A percentile compares a stretch with the other conserved stretches of the same genome.
Evolutionary conservation across 2,888 invertebrate species (phyloP).

Genomic region (Stramonita haemastoma): DNA sequence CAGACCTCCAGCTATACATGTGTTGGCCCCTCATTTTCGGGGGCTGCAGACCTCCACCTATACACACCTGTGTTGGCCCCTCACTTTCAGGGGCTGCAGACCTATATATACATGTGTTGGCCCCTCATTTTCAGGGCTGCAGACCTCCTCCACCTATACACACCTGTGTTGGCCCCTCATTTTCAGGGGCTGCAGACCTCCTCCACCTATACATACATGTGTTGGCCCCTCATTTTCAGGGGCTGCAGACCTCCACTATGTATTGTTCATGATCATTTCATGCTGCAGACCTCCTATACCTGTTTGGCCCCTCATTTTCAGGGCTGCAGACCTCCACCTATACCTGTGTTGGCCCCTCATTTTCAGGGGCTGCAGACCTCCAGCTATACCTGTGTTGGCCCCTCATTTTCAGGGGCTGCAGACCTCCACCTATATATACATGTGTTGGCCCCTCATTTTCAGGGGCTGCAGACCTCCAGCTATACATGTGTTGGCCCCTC

Average conservation of each 20-base stretch:
- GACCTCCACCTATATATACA: constrained; percentile 79
- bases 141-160: no score
- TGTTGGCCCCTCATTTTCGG: no score
- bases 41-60: constrained; percentile 80
- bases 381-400: no score
- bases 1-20: no score
- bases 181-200: constrained; percentile 79
- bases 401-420: constrained; percentile 79
- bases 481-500: constrained; percentile 78
- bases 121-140: no score
- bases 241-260: constrained; percentile 80
- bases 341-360: no score
- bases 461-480: constrained; percentile 80
- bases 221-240: constrained; percentile 66
- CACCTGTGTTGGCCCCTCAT: no score
- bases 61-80: constrained; percentile 73
- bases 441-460: constrained; percentile 61
- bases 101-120: no score
- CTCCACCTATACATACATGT: constrained; percentile 79
- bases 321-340: no score
- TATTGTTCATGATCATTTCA: constrained; percentile 76
- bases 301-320: no score
- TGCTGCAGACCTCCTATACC: no score
- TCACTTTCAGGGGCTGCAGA: constrained; percentile 79
- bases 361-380: no score